A percentile compares a stretch with the other conserved stretches of the same genome.
Conservation (phyloP, 2,113 vertebrate species). For the Budorcas taxicolor region DNA sequence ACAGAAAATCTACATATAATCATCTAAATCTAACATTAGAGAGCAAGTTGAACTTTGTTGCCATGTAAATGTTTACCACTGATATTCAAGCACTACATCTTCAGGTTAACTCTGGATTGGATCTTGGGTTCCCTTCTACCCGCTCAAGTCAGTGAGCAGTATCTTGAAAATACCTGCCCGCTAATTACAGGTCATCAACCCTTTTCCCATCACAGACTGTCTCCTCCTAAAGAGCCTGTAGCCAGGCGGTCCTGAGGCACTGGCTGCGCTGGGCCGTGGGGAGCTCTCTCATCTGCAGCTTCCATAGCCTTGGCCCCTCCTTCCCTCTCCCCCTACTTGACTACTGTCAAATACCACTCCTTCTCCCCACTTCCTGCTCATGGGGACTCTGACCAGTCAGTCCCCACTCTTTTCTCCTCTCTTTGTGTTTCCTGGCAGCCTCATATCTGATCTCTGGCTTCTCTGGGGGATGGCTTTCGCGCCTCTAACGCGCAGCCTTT, state of each 20-base stretch:
- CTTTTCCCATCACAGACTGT: not conserved
- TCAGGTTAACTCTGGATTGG: not conserved
- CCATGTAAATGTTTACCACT: not conserved
- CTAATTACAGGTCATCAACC: not conserved
- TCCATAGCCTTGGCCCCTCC: not conserved
- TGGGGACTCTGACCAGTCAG: not conserved
- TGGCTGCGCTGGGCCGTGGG: not conserved
- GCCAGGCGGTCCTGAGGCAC: not conserved
- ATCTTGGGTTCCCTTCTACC: not conserved
- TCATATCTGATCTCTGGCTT: not conserved
- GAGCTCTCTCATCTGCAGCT: not conserved
- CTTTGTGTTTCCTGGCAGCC: not conserved
- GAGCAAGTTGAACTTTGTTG: not conserved
- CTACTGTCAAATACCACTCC: not conserved
- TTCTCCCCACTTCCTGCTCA: not conserved
- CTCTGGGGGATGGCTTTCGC: not conserved
- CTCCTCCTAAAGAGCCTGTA: not conserved
- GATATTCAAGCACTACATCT: not conserved
- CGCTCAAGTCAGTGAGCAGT: not conserved
- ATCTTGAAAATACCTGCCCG: not conserved
- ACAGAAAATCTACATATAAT: not conserved
- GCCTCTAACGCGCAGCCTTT: not conserved
- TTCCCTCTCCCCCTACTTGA: not conserved
- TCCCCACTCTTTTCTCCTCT: not conserved
- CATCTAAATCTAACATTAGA: not conserved